A percentile compares a stretch with the other conserved stretches of the same genome.
Evolutionary conservation across 2,888 invertebrate species (phyloP).

Genomic region (Caenorhabditis japonica): DNA sequence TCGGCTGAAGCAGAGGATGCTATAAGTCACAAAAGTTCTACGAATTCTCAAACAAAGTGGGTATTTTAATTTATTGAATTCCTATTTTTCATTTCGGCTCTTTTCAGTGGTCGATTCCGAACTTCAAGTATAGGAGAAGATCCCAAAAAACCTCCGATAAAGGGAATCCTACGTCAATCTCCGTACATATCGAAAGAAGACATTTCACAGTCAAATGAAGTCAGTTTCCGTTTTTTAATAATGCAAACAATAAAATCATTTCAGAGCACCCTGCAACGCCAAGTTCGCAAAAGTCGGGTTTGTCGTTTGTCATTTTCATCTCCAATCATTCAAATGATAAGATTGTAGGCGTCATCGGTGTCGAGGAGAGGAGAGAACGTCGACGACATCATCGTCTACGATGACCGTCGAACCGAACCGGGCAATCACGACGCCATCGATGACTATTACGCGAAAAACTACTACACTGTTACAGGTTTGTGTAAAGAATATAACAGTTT

Average conservation of each 20-base stretch:
- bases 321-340: neutral
- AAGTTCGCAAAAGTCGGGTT: conserved; percentile 24
- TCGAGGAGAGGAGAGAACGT: conserved; percentile 12
- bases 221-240: neutral
- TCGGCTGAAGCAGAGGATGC: conserved; percentile 52
- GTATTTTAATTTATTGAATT: neutral
- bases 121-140: conserved; percentile 42
- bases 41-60: neutral
- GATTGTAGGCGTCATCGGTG: conserved; percentile 24
- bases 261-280: conserved; percentile 33
- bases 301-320: neutral
- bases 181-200: conserved; percentile 49
- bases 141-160: conserved; percentile 23
- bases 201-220: conserved; percentile 24
- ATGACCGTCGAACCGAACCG: conserved; percentile 31
- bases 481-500: neutral
- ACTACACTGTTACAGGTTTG: conserved; percentile 56
- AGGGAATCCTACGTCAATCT: conserved; percentile 39
- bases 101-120: conserved; percentile 24
- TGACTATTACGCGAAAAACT: conserved; percentile 53
- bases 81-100: neutral
- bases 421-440: conserved; percentile 51
- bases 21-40: conserved; percentile 4
- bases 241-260: neutral
- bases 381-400: conserved; percentile 1